Evolutionary conservation across 2,797 vertebrate species (phyloP).

Genomic region (Trichosurus vulpecula): DNA sequence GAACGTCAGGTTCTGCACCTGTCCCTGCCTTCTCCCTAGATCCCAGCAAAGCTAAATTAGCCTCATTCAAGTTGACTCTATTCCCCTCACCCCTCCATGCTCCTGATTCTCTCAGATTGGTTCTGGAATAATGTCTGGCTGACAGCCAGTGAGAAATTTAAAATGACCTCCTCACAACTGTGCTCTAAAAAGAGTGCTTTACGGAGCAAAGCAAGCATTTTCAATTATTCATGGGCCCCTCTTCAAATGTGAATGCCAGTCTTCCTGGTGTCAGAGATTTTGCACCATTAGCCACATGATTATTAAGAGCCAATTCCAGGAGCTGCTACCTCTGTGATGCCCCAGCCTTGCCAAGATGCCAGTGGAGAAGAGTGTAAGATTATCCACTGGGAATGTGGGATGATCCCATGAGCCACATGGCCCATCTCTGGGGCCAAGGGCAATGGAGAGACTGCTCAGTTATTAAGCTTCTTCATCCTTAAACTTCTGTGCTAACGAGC

Average conservation of each 20-base stretch:
- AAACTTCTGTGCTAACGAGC: slow-evolving; percentile 24
- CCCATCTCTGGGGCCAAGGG: neutral
- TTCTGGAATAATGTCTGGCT: neutral
- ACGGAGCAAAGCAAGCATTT: neutral
- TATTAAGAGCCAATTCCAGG: neutral
- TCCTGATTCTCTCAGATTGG: neutral
- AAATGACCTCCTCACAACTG: slow-evolving; percentile 7
- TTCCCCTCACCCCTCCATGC: neutral
- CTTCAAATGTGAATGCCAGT: neutral
- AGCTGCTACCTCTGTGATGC: neutral
- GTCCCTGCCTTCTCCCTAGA: neutral
- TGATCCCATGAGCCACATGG: neutral
- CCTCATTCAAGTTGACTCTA: neutral
- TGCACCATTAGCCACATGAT: neutral
- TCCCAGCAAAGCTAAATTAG: neutral
- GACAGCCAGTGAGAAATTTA: neutral
- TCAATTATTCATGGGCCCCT: neutral
- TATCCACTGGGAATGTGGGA: neutral
- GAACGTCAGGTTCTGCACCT: neutral
- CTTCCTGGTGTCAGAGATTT: slow-evolving; percentile 1
- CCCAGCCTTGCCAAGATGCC: neutral
- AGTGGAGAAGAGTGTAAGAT: neutral
- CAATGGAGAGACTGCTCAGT: neutral
- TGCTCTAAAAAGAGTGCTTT: neutral
- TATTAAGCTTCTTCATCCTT: slow-evolving; percentile 23